A percentile compares a stretch with the other conserved stretches of the same genome.
Conservation (phyloP, 2,797 vertebrate species). For the Anisognathus igniventris region DNA sequence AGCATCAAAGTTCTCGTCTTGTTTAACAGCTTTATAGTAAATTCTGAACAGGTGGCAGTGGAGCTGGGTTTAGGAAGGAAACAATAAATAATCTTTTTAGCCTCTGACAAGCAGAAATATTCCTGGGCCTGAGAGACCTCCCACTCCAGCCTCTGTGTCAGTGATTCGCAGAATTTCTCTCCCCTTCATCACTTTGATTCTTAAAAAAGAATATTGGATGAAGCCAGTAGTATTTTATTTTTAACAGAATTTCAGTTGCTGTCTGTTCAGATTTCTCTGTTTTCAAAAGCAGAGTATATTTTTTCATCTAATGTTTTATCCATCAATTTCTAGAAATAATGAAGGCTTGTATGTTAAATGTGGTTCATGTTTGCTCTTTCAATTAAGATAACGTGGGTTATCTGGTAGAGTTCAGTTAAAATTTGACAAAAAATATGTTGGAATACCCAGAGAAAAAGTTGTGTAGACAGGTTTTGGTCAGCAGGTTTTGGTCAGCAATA, state of each 20-base stretch:
- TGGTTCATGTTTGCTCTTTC: not conserved
- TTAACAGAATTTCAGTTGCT: not conserved
- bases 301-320: not conserved
- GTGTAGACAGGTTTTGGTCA: too few relatives aligned
- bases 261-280: not conserved
- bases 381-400: not conserved
- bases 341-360: not conserved
- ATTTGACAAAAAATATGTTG: not conserved
- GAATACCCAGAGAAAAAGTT: not conserved
- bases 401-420: not conserved
- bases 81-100: constrained; percentile 61
- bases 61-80: constrained; percentile 53
- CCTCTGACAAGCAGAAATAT: constrained; percentile 57
- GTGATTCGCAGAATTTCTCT: not conserved
- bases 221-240: not conserved
- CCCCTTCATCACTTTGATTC: not conserved
- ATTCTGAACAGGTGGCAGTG: constrained; percentile 64
- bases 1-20: constrained; percentile 47
- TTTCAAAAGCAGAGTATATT: not conserved
- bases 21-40: constrained; percentile 68
- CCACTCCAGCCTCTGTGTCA: not conserved
- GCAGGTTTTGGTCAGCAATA: not conserved
- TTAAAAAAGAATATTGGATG: not conserved
- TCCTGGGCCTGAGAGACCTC: constrained; percentile 27
- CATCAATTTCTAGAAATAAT: not conserved